Evolutionary conservation across 2,113 vertebrate genomes (phyloP).

Genomic region (Cynocephalus volans): DNA sequence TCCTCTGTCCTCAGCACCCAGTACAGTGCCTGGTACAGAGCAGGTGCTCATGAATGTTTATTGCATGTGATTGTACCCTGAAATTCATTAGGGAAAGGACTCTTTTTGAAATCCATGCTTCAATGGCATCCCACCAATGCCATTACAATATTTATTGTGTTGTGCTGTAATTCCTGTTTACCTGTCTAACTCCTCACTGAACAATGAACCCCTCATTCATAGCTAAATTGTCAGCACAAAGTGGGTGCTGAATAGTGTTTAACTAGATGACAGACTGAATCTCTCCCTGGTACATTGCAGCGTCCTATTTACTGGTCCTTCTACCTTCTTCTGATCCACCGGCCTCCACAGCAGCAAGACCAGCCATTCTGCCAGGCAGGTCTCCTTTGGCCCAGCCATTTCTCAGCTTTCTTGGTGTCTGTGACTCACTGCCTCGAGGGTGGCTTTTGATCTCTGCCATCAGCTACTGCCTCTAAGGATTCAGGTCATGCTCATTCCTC

Average conservation of each 20-base stretch:
- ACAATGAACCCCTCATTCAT: neutral
- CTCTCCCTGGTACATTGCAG: neutral
- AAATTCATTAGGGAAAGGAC: neutral
- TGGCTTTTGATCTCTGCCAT: slow-evolving; percentile 25
- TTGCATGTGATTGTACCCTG: neutral
- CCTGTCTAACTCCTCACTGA: slow-evolving; percentile 1
- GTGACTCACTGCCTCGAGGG: neutral
- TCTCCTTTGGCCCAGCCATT: neutral
- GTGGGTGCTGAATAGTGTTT: neutral
- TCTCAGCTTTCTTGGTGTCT: neutral
- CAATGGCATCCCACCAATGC: neutral
- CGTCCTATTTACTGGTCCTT: neutral
- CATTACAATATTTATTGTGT: neutral
- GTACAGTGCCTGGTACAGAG: slow-evolving; percentile 72
- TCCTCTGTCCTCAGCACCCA: slow-evolving; percentile 48
- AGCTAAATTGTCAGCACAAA: neutral
- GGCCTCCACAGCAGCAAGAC: neutral
- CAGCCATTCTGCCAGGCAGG: slow-evolving; percentile 6
- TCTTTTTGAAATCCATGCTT: neutral
- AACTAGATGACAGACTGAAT: neutral
- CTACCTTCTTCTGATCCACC: neutral
- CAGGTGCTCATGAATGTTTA: neutral
- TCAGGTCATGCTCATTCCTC: neutral
- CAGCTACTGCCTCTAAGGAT: slow-evolving; percentile 15
- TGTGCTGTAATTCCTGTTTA: neutral